Evolutionary conservation across 2,888 invertebrate species (phyloP).

Genomic region (Athripsodes cinereus): DNA sequence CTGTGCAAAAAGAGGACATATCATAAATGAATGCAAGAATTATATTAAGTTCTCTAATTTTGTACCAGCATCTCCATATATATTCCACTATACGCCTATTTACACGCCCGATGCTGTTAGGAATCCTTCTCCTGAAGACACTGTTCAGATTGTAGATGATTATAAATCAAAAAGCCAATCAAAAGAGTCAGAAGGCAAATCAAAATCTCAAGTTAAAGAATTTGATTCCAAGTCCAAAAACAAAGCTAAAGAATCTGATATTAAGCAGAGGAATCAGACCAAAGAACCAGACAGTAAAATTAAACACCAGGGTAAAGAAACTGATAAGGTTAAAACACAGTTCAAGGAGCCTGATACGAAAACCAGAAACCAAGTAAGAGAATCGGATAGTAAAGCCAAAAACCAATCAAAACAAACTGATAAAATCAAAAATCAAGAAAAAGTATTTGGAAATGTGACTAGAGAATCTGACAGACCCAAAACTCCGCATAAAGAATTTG

Average conservation of each 20-base stretch:
- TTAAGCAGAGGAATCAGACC: not conserved
- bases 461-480: not conserved
- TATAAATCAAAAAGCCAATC: not conserved
- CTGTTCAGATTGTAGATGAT: not conserved
- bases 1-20: conserved; percentile 51
- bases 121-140: not conserved
- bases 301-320: not conserved
- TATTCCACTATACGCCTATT: conserved; percentile 20
- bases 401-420: not conserved
- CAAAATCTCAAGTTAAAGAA: too few relatives aligned
- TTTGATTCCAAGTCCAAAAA: not conserved
- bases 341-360: not conserved
- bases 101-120: conserved; percentile 23
- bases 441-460: not conserved
- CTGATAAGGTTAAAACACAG: not conserved
- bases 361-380: not conserved
- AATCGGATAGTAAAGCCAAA: not conserved
- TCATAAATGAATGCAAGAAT: conserved; percentile 40
- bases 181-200: not conserved
- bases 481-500: not conserved
- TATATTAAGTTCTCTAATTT: conserved; percentile 36
- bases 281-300: not conserved
- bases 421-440: not conserved
- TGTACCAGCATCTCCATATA: conserved; percentile 13
- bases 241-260: not conserved